These are phyloP conservation scores for Caerostris darwini DNA, from an alignment of 1,140 invertebrate species.

Conservation along the genomic window DNA sequence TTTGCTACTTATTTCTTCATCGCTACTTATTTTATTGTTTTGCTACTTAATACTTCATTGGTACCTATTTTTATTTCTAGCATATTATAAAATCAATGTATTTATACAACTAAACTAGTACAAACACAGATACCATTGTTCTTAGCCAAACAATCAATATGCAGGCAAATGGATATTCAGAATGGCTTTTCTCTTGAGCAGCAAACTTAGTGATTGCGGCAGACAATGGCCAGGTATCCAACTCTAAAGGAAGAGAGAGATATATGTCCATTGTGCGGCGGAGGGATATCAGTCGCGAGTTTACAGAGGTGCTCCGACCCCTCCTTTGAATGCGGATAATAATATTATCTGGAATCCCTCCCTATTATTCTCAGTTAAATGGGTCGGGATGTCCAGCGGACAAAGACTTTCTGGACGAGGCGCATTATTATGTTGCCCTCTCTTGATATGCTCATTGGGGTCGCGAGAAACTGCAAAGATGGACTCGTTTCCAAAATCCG, in stretches of 20 bases:
- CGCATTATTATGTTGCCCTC: constrained; percentile 7
- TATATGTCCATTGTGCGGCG: background rate
- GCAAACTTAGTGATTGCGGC: background rate
- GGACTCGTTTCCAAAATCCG: background rate
- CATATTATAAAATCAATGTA: too few relatives aligned
- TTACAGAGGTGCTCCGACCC: background rate
- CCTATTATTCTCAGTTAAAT: constrained; percentile 59
- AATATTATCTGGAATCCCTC: constrained; percentile 44
- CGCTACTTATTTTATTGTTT: too few relatives aligned
- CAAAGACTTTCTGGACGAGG: constrained; percentile 34
- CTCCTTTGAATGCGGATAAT: constrained; percentile 48
- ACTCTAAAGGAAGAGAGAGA: constrained; percentile 8
- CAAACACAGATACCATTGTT: background rate
- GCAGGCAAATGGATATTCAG: background rate
- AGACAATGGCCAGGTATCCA: constrained; percentile 1
- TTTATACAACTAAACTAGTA: too few relatives aligned
- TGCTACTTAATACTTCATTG: too few relatives aligned
- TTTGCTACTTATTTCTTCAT: too few relatives aligned
- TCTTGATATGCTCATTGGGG: constrained; percentile 30
- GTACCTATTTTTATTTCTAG: too few relatives aligned
- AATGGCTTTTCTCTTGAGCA: background rate
- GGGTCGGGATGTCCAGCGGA: background rate
- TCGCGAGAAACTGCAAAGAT: constrained; percentile 22
- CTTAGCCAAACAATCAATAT: background rate
- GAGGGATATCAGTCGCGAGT: background rate